Evolutionary conservation across 2,888 invertebrate genomes (phyloP).

Genomic region (Xestobium rufovillosum): DNA sequence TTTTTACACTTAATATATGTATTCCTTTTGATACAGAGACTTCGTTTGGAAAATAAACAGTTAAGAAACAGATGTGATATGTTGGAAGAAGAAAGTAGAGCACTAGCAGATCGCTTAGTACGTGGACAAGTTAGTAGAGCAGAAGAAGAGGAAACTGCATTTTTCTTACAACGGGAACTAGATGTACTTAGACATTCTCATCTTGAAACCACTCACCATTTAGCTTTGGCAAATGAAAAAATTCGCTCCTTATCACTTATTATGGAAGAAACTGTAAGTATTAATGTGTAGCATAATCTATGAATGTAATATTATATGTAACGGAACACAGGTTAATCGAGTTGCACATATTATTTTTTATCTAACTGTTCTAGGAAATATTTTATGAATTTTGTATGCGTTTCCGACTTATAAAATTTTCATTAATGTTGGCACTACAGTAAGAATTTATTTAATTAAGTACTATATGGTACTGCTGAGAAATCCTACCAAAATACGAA

Average conservation of each 20-base stretch:
- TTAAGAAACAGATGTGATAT: slow-evolving; percentile 93
- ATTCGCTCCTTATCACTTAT: slow-evolving; percentile 76
- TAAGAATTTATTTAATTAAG: too few relatives aligned
- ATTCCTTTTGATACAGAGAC: slow-evolving; percentile 54
- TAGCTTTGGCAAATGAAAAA: slow-evolving; percentile 87
- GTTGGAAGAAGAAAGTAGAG: slow-evolving; percentile 89
- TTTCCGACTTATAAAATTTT: too few relatives aligned
- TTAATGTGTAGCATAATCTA: slow-evolving; percentile 4
- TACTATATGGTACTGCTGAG: too few relatives aligned
- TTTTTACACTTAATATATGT: slow-evolving; percentile 14
- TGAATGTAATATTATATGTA: background rate
- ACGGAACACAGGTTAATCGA: too few relatives aligned
- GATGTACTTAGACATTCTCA: slow-evolving; percentile 81
- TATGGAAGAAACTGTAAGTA: slow-evolving; percentile 63
- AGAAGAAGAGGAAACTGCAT: slow-evolving; percentile 88
- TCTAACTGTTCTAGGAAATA: too few relatives aligned
- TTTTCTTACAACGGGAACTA: slow-evolving; percentile 78
- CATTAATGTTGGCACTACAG: too few relatives aligned
- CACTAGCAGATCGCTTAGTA: slow-evolving; percentile 86
- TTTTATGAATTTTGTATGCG: too few relatives aligned
- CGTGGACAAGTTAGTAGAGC: slow-evolving; percentile 91
- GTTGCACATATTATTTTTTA: too few relatives aligned
- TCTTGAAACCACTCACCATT: slow-evolving; percentile 78
- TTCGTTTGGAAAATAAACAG: slow-evolving; percentile 91
- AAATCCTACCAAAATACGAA: background rate